Evolutionary conservation across 2,888 invertebrate species (phyloP), one percentile per base, ranked within the genome.

Genomic region (Trachelus iudaicus): DNA sequence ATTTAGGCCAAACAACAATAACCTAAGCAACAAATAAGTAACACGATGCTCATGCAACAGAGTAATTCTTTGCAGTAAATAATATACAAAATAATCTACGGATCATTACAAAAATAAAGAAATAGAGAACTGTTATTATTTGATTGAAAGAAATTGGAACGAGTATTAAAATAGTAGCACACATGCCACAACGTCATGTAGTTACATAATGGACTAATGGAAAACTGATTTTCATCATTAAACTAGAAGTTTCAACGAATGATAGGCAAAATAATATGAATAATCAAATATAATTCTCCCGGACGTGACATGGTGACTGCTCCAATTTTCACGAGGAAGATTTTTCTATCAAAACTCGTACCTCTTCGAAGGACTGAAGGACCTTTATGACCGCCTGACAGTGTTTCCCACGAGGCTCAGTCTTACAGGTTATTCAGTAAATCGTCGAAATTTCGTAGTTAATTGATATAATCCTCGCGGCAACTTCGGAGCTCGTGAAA

Each of bases 401-500:
- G 56, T 56, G 56, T 56, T 56, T 56, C 56, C 56, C 56, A 56
- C 56, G 23, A 56, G 9, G 40, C 9, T 56, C 56, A 56, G 56
- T 23, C 56, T 23, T 56, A 23, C 56, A 56, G 56, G 33, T 71
- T 71, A 34, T 71, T 37, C 69, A 69, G 31, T 23, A 11, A 69
- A 40, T 31, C 31, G 69, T 40, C 3, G 35, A 68, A 76, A 35
- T 69, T 30, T 34, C 34, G 56, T 56, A 56, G 9, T 23, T 56
- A 56, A 56, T 56, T 56, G 56, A 56, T 56, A 56, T 40, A 23
- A 40, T 23, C 56, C 56, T 56, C 13, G 34, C n/a, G 73, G 77
- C 40, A 80, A 79, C 80, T 80, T 79, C 75, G 73, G 81, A 78
- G 76, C 74, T 83, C 69, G 69, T 78, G 74, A 86, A 76, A 86